Base-by-base conservation (phyloP, 2,797 vertebrate genomes). In the Mus minutoides region DNA sequence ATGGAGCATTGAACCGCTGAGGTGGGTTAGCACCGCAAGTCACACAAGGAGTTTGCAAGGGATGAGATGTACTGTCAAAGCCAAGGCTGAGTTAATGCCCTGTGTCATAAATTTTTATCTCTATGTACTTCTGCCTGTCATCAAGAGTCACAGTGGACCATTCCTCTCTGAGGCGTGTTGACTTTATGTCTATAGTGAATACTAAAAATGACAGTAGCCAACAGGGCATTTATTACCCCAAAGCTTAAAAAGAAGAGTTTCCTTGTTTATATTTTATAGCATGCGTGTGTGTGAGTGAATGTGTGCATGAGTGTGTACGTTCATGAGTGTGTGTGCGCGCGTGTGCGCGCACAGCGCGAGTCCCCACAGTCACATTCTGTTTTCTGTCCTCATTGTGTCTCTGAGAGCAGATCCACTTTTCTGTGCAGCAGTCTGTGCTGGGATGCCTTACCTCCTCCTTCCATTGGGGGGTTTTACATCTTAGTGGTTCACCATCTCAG, bases 1-100 rank as follows among this genome's bases (percentile, higher is more conserved):
- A 98, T 98, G 98, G 89, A 87, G 76, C 80, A 73, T 95, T 94
- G 92, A 98, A 95, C 95, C 96, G 76, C 94, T 98, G 86, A 98
- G 97, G 96, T 96, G 69, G 89, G 93, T 96, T 96, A 88, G 98
- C 54, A 75, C 34, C 80, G 0, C 97, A 67, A 97, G 96, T 95
- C 95, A 96, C 54, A 84, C 5, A 75, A 67, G 96, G 90, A 97
- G 97, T 82, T 54, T 71, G 12, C 92, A 91, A 95, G 37, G 62
- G 62, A 91, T 96, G 96, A 67, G 3, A 94, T 93, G 88, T 79
- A 91, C 84, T 96, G 93, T 77, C 79, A 96, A 87, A 95, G 79
- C 3, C 21, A 49, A 93, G 95, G 86, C 14, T 91, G 84, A 80
- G 95, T 88, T 62, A 71, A 97, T 80, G 77, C 73, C 49, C 76